Conservation (phyloP, 2,888 invertebrate species). For the Coleophora flavipennella region DNA sequence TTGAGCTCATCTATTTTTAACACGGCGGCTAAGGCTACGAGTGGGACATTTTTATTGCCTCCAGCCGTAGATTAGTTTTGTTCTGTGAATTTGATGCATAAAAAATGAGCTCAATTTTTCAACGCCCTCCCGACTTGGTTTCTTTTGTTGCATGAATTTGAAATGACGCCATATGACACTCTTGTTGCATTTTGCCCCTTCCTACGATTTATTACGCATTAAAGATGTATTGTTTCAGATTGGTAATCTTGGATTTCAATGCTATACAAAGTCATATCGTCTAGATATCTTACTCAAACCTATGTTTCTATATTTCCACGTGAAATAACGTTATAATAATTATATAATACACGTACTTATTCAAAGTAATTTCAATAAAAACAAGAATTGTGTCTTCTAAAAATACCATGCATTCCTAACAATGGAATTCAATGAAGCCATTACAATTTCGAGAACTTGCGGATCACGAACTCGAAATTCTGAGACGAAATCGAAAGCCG, state of each 20-base stretch:
- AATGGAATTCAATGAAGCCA: conserved; percentile 18
- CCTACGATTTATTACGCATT: too few relatives aligned
- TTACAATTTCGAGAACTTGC: conserved; percentile 12
- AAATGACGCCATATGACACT: conserved; percentile 40
- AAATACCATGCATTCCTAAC: not conserved
- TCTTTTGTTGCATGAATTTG: conserved; percentile 52
- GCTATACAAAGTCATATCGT: too few relatives aligned
- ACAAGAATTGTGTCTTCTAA: too few relatives aligned
- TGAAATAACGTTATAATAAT: too few relatives aligned
- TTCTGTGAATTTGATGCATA: conserved; percentile 71
- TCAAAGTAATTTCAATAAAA: too few relatives aligned
- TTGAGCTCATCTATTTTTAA: conserved; percentile 66
- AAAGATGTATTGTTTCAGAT: too few relatives aligned
- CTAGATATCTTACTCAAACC: too few relatives aligned
- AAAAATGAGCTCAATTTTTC: conserved; percentile 68
- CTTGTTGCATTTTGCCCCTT: conserved; percentile 6
- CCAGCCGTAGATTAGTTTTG: conserved; percentile 68
- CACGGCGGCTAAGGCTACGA: conserved; percentile 46
- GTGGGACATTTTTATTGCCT: conserved; percentile 69
- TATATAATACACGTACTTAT: too few relatives aligned
- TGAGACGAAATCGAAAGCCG: conserved; percentile 36
- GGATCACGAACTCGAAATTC: conserved; percentile 27
- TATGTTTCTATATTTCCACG: too few relatives aligned
- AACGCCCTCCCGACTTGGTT: conserved; percentile 50
- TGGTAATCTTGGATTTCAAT: too few relatives aligned